A percentile compares a stretch with the other conserved stretches of the same genome.
These are phyloP conservation scores for Salarias fasciatus DNA, from an alignment of 2,797 vertebrate genomes.

Conservation along the genomic window DNA sequence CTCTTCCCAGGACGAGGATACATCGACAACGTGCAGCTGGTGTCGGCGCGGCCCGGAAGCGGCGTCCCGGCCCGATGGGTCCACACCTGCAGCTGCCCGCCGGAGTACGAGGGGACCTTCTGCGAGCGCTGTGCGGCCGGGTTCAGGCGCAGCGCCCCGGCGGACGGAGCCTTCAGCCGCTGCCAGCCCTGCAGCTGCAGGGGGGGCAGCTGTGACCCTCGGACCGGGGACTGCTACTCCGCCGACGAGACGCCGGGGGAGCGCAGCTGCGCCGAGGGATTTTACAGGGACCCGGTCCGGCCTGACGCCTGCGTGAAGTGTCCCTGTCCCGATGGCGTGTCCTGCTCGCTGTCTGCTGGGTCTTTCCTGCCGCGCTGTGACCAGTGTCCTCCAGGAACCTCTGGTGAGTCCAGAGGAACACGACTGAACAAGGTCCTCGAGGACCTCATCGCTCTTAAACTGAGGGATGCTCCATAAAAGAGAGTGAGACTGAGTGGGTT, in stretches of 20 bases:
- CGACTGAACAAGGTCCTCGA: no score
- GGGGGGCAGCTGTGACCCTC: constrained; percentile 89
- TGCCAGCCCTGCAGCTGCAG: constrained; percentile 89
- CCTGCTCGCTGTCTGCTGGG: constrained; percentile 80
- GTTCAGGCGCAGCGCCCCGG: constrained; percentile 80
- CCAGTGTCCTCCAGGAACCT: constrained; percentile 84
- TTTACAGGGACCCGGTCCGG: constrained; percentile 80
- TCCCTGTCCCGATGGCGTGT: constrained; percentile 81
- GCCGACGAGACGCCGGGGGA: constrained; percentile 85
- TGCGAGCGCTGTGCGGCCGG: constrained; percentile 88
- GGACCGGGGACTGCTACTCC: constrained; percentile 92
- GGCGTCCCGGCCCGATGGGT: constrained; percentile 89
- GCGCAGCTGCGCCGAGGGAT: constrained; percentile 81
- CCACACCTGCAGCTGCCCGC: constrained; percentile 86
- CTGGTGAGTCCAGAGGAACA: constrained; percentile 78
- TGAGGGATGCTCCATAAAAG: no score
- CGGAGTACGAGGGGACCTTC: constrained; percentile 84
- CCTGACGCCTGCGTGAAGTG: constrained; percentile 80
- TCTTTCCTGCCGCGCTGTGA: constrained; percentile 80
- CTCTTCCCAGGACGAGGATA: constrained; percentile 88
- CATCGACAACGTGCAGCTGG: constrained; percentile 86
- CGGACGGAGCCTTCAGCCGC: constrained; percentile 80
- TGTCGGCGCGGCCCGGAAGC: constrained; percentile 77
- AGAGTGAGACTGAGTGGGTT: no score
- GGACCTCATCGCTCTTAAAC: no score